Evolutionary conservation across 2,888 invertebrate genomes (phyloP), one percentile per base, ranked within the genome.

Genomic region (Sphecodes monilicornis): DNA sequence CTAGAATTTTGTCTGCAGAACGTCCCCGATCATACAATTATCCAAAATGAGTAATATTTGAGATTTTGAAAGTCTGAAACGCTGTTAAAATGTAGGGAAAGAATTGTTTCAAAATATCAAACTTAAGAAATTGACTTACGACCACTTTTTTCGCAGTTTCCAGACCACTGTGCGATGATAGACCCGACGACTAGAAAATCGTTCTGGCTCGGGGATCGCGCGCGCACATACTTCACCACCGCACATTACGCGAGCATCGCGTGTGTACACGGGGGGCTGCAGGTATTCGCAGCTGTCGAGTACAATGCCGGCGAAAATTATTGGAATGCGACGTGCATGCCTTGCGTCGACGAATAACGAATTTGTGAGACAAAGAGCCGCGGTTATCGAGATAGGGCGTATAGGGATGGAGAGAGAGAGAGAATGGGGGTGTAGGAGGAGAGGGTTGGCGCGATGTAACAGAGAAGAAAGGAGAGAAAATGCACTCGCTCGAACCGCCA

Each of bases 401-500:
- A 72, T n/a, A 79, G 16, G 26, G 16, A 22, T 5, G 10, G 22
- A 29, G 64, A 36, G 57, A 64, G 36, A 26, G 54, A 18, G 16
- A 26, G 5, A 1, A 5, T 3, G 29, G 16, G 18, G 16, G 29
- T 29, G 60, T 18, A 16, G 29, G 60, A 29, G 60, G 64, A 32
- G 32, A 32, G 22, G 36, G 22, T 36, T 32, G 66, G 66, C 60
- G 60, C 60, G 29, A 60, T 60, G 29, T 29, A 29, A 29, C 60
- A 18, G 36, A 36, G 70, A 74, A 90, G 75, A 54, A 73, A 29
- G 29, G 41, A 46, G 66, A 36, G 69, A 86, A 84, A 81, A 88
- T 83, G 80, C 82, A 82, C 75, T 88, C 68, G 84, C 78, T 84
- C 70, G 77, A 80, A 89, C 82, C 85, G 74, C 82, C 88, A 84